Evolutionary conservation across 2,888 invertebrate species (phyloP).

Genomic region (Dorcus hopei): DNA sequence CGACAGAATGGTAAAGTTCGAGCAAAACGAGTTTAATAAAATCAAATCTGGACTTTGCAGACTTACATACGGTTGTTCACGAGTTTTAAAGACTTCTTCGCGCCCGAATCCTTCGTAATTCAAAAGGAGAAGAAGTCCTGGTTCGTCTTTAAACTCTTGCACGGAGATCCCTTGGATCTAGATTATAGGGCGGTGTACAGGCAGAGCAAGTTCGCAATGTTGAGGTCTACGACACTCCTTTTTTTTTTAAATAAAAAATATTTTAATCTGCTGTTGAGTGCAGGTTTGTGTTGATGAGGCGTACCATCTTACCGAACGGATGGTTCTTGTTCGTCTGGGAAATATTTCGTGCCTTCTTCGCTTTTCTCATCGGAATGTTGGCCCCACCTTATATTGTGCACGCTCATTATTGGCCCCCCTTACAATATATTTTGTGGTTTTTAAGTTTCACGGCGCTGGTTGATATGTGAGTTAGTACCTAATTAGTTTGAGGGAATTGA

Average conservation of each 20-base stretch:
- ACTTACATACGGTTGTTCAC: conserved; percentile 4
- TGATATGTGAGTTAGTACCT: conserved; percentile 11
- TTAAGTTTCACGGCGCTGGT: conserved; percentile 3
- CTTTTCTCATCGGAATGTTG: conserved; percentile 6
- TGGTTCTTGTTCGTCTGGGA: conserved; percentile 13
- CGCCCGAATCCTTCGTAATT: not conserved
- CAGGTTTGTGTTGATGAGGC: conserved; percentile 11
- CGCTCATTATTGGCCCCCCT: not conserved
- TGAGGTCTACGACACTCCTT: not conserved
- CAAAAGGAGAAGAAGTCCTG: conserved; percentile 5
- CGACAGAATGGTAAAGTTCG: not conserved
- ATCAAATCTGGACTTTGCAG: not conserved
- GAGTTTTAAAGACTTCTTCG: not conserved
- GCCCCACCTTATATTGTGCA: conserved; percentile 5
- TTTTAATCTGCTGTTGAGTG: not conserved
- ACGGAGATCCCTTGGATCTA: conserved; percentile 6
- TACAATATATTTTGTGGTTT: conserved; percentile 5
- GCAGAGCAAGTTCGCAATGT: not conserved
- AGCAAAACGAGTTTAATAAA: no score
- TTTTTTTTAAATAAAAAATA: not conserved
- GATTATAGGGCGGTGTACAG: conserved; percentile 9
- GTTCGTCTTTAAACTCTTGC: conserved; percentile 4
- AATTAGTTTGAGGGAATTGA: not conserved
- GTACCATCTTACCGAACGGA: conserved; percentile 12
- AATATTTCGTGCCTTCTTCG: conserved; percentile 10